Percentiles rank a stretch among this genome's conserved stretches.
Evolutionary conservation across 2,113 vertebrate genomes (phyloP).

Genomic region (Phainopepla nitens): DNA sequence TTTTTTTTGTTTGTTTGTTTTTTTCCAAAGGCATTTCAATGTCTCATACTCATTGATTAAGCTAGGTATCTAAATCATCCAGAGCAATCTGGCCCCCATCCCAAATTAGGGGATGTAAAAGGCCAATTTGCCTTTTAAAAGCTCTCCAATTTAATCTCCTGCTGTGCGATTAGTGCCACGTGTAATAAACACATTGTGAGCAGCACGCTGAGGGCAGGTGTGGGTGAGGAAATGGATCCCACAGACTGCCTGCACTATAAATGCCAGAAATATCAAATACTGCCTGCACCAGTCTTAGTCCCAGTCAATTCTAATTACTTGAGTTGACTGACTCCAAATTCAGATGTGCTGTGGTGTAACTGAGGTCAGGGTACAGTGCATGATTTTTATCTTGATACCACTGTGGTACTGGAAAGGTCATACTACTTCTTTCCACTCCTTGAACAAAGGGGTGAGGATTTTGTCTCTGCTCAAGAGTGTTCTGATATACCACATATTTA

Average conservation of each 20-base stretch:
- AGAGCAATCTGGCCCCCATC: constrained; percentile 9
- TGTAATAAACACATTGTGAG: not conserved
- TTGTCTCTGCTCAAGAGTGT: not conserved
- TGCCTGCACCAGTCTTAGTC: not conserved
- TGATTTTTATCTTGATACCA: constrained; percentile 13
- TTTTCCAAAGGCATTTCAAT: constrained; percentile 3
- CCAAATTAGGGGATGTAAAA: constrained; percentile 40
- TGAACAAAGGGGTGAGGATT: not conserved
- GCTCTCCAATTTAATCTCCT: constrained; percentile 10
- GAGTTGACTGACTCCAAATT: not conserved
- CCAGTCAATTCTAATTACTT: constrained; percentile 1
- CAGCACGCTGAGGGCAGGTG: not conserved
- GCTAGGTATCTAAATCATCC: constrained; percentile 45
- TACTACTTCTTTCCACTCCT: not conserved
- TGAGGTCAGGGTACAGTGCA: constrained; percentile 4
- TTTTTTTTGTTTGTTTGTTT: not conserved
- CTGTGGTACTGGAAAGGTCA: not conserved
- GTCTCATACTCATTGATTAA: constrained; percentile 29
- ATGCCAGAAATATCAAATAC: not conserved
- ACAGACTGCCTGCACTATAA: not conserved
- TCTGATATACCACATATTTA: not conserved
- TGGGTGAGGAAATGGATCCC: not conserved
- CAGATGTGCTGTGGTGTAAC: not conserved
- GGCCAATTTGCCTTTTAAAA: constrained; percentile 56
- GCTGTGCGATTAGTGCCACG: not conserved